phyloP scores from a whole-genome alignment of 2,113 vertebrate species.

The Parotia lawesii region DNA sequence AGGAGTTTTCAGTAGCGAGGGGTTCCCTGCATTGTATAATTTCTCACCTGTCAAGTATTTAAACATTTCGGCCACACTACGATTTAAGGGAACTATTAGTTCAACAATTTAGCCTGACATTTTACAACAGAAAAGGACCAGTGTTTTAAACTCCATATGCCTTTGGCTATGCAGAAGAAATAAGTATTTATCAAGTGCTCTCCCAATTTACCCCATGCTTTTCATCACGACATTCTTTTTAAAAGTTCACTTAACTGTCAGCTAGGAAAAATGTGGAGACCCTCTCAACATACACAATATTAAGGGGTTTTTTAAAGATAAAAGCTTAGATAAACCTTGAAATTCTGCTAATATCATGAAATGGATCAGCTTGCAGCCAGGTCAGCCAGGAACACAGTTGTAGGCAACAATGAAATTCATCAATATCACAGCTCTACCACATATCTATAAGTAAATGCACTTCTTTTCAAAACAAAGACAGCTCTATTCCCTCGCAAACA shows the following conservation, averaged over 20 bases:
- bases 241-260: neutral
- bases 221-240: neutral
- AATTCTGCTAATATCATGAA: neutral
- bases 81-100: neutral
- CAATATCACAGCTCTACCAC: neutral
- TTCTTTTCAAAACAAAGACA: conserved; percentile 10
- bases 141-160: neutral
- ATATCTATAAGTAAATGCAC: neutral
- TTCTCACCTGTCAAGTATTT: neutral
- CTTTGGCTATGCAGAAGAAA: neutral
- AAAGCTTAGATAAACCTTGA: neutral
- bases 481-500: neutral
- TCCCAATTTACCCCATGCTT: neutral
- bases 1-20: neutral
- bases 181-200: neutral
- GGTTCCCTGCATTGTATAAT: neutral
- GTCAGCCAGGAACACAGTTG: neutral
- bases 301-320: neutral
- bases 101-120: neutral
- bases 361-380: neutral
- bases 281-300: neutral
- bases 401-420: neutral
- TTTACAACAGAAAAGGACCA: neutral
- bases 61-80: neutral
- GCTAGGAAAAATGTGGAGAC: neutral